Percentiles rank a stretch among this genome's conserved stretches.
Conservation (phyloP, 1,140 invertebrate species). For the Proales similis region DNA sequence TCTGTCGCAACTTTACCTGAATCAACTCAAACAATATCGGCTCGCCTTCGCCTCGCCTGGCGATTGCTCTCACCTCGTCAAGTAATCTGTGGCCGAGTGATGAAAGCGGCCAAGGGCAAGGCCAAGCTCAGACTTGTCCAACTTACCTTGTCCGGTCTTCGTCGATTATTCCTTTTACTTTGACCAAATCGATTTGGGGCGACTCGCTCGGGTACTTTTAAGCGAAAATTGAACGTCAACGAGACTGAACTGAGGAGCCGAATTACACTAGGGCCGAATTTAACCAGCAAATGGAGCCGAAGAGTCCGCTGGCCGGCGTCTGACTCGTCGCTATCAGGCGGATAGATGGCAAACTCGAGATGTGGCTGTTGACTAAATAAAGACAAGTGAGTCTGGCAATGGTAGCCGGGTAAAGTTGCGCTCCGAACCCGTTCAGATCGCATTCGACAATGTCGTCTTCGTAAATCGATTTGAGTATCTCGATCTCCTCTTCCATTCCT, state of each 20-base stretch:
- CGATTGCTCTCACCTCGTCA: slow-evolving; percentile 5
- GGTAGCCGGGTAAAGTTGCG: not conserved
- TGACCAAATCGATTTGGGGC: slow-evolving; percentile 19
- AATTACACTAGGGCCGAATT: slow-evolving; percentile 24
- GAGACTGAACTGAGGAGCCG: not conserved
- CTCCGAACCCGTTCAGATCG: not conserved
- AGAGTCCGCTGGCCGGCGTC: slow-evolving; percentile 19
- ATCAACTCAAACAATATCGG: slow-evolving; percentile 30
- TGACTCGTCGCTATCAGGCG: slow-evolving; percentile 9
- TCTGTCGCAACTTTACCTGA: not conserved
- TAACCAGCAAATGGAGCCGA: not conserved
- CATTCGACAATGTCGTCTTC: not conserved
- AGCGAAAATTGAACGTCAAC: not conserved
- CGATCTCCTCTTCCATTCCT: slow-evolving; percentile 29
- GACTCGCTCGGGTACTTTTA: slow-evolving; percentile 28
- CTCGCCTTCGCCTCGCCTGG: not conserved
- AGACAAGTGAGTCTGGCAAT: not conserved
- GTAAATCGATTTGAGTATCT: slow-evolving; percentile 34
- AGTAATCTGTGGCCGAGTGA: too few relatives aligned
- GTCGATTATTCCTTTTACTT: slow-evolving; percentile 24
- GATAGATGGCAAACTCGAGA: slow-evolving; percentile 9
- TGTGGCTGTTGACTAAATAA: not conserved
- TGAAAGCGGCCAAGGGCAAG: too few relatives aligned
- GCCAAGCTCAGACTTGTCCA: not conserved
- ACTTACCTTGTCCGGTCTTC: slow-evolving; percentile 2